Base-by-base conservation (phyloP, 2,113 vertebrate species). In the Choloepus hoffmanni region DNA sequence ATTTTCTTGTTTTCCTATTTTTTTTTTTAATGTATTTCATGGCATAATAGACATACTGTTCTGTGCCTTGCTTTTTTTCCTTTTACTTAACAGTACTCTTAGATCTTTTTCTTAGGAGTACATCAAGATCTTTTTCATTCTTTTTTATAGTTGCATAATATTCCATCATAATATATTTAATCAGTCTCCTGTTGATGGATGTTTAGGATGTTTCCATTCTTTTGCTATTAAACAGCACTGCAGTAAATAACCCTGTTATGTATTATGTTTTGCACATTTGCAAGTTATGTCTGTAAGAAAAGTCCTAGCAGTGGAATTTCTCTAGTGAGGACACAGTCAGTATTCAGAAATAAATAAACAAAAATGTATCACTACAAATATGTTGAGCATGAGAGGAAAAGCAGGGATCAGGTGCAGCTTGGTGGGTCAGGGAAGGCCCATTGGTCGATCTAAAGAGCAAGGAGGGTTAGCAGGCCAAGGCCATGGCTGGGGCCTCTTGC, bases 201-300 rank as follows among this genome's bases (percentile, higher is more conserved):
- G 73, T 62, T 55, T 73, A 63, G 62, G 36, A 77, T 76, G 19
- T 33, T 74, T 53, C 70, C 62, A 48, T 55, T 28, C 43, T 84
- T 79, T 79, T 73, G 53, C 78, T 70, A 0, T 68, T 78, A 73
- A 88, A 79, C 67, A 63, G 53, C 43, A 18, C 45, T 62, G 12
- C n/a, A 12, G n/a, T 93, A 62, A 55, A 85, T 76, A 45, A 74
- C 5, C 18, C 48, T 23, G 14, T 53, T 67, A 33, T 48, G 36
- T 63, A n/a, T 76, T 58, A 68, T 60, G 18, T 45, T 79, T 40
- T 76, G 48, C 10, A 81, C 30, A 33, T 87, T 40, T 85, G 60
- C 18, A 90, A 73, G 45, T 86, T 73, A 24, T 5, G 53, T 79
- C 72, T 79, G 45, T 90, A 79, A 92, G 82, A 63, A 95, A 79